phyloP scores from a whole-genome alignment of 1,140 invertebrate genomes.

The Liolophura sinensis region DNA sequence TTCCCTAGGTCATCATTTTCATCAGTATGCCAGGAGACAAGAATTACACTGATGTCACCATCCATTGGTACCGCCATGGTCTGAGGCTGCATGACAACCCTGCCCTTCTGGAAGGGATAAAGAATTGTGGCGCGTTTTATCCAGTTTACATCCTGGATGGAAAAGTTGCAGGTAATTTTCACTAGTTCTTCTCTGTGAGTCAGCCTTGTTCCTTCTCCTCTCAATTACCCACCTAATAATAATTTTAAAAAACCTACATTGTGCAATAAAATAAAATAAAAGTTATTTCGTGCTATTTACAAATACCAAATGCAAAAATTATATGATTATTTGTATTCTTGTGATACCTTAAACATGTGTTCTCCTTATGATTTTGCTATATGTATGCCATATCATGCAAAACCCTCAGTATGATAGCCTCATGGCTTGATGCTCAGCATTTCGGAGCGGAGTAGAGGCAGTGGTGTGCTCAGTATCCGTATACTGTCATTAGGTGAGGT shows the following conservation, averaged over 20 bases:
- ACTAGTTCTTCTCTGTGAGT: not conserved
- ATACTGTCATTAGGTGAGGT: too few relatives aligned
- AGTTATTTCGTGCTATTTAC: not conserved
- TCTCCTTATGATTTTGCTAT: too few relatives aligned
- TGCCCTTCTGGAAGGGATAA: slow-evolving; percentile 66
- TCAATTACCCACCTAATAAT: not conserved
- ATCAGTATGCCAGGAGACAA: not conserved
- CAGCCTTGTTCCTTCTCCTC: not conserved
- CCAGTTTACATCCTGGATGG: slow-evolving; percentile 77
- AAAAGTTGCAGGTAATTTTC: slow-evolving; percentile 65
- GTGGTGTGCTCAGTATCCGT: too few relatives aligned
- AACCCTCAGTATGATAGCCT: too few relatives aligned
- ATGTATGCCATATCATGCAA: too few relatives aligned
- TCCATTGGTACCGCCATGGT: slow-evolving; percentile 77
- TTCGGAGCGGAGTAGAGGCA: too few relatives aligned
- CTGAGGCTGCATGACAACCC: slow-evolving; percentile 76
- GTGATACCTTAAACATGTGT: too few relatives aligned
- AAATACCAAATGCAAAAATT: not conserved
- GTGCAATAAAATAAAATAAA: too few relatives aligned
- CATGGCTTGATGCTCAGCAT: too few relatives aligned
- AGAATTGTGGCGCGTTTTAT: slow-evolving; percentile 60
- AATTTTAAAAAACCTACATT: too few relatives aligned
- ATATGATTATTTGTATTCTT: not conserved
- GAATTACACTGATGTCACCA: slow-evolving; percentile 21
- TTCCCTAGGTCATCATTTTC: too few relatives aligned